A percentile compares a stretch with the other conserved stretches of the same genome.
Evolutionary conservation across 2,113 vertebrate genomes (phyloP).

Genomic region (Macrotis lagotis): DNA sequence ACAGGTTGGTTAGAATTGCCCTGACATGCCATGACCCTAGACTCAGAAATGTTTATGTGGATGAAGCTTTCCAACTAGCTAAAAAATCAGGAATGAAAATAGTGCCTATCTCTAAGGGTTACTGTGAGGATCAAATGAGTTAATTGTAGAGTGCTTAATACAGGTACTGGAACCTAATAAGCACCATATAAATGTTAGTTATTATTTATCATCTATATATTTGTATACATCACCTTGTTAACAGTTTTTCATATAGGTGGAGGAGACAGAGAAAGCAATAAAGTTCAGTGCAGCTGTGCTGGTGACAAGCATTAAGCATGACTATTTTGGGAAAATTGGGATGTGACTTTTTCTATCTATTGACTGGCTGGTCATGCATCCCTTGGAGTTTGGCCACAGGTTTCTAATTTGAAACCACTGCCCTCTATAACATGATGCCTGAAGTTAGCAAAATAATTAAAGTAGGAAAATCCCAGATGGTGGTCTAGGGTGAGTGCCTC

Average conservation of each 20-base stretch:
- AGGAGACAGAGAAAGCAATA: background rate
- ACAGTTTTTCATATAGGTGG: background rate
- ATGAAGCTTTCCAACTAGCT: background rate
- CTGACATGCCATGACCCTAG: background rate
- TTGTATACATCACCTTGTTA: background rate
- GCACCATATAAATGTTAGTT: background rate
- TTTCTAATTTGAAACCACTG: background rate
- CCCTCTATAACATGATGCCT: background rate
- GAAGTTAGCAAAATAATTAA: background rate
- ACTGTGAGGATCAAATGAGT: background rate
- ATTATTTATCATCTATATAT: background rate
- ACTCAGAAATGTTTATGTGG: background rate
- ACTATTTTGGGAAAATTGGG: background rate
- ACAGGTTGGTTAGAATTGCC: background rate
- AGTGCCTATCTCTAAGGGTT: background rate
- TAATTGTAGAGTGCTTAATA: background rate
- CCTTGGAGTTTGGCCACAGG: background rate
- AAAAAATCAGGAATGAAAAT: background rate
- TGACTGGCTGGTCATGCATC: background rate
- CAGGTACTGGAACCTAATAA: background rate
- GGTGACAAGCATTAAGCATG: background rate
- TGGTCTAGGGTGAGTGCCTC: background rate
- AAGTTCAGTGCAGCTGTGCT: background rate
- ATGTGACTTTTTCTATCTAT: background rate
- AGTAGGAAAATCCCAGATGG: background rate